Evolutionary conservation across 2,113 vertebrate species (phyloP).

Genomic region (Ceuthmochares aereus): DNA sequence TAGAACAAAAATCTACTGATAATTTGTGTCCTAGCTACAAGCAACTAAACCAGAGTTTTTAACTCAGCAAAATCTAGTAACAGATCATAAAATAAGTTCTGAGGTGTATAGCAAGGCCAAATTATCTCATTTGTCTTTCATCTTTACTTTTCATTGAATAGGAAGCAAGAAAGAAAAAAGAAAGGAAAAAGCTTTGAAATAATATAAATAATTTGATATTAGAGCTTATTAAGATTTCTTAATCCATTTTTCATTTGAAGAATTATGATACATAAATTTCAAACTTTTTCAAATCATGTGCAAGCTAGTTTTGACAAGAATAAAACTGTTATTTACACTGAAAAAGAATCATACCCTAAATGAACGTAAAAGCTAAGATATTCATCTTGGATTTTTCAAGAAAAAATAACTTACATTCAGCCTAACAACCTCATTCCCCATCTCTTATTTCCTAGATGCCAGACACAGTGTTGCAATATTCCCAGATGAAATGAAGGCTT

Average conservation of each 20-base stretch:
- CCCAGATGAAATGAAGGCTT: not conserved
- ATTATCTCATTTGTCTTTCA: not conserved
- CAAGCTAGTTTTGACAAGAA: not conserved
- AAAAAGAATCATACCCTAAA: not conserved
- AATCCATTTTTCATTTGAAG: not conserved
- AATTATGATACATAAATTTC: not conserved
- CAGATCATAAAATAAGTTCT: not conserved
- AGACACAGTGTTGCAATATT: not conserved
- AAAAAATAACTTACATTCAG: not conserved
- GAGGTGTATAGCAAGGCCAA: not conserved
- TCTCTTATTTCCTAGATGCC: not conserved
- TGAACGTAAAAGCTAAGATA: not conserved
- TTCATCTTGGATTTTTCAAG: not conserved
- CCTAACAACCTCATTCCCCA: not conserved
- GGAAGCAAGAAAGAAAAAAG: not conserved
- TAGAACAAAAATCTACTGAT: not conserved
- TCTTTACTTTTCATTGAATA: not conserved
- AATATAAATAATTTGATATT: not conserved
- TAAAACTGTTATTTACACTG: not conserved
- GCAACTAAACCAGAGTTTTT: not conserved
- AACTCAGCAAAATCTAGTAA: not conserved
- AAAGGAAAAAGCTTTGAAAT: not conserved
- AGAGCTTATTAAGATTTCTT: not conserved
- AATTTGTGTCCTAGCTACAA: not conserved
- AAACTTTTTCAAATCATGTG: not conserved